These are phyloP conservation scores for Lepus oiostolus DNA, from an alignment of 2,797 vertebrate species.

Conservation along the genomic window DNA sequence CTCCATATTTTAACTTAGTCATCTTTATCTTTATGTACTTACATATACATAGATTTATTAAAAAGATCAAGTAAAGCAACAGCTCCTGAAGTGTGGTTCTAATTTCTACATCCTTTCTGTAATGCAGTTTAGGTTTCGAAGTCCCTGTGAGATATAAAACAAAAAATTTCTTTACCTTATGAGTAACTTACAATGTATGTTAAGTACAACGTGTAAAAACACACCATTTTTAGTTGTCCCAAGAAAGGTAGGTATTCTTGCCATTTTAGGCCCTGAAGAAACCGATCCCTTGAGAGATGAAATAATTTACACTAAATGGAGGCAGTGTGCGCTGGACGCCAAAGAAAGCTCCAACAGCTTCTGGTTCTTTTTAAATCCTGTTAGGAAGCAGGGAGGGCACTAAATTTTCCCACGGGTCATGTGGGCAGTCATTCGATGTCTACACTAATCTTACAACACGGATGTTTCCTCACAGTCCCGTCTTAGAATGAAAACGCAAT, in stretches of 20 bases:
- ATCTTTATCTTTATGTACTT: constrained; percentile 72
- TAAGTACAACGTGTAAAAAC: background rate
- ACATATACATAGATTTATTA: constrained; percentile 84
- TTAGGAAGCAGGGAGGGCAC: background rate
- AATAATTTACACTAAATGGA: background rate
- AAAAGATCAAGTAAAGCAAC: constrained; percentile 82
- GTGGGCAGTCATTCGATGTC: background rate
- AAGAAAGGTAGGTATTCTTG: constrained; percentile 48
- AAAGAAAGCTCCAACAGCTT: background rate
- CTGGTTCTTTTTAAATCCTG: background rate
- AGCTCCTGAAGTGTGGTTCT: constrained; percentile 82
- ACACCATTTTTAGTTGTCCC: background rate
- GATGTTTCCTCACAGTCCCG: background rate
- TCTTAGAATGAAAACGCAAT: constrained; percentile 20
- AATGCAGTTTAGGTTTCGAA: background rate
- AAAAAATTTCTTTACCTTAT: constrained; percentile 42
- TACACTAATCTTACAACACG: background rate
- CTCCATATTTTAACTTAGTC: constrained; percentile 31
- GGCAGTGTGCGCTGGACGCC: background rate
- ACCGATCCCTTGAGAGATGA: background rate
- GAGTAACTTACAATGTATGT: background rate
- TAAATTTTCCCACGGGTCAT: background rate
- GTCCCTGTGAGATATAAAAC: constrained; percentile 80
- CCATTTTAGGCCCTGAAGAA: constrained; percentile 23
- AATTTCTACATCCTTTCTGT: constrained; percentile 75